phyloP scores from a whole-genome alignment of 2,113 vertebrate species.

The Phoenicopterus ruber region DNA sequence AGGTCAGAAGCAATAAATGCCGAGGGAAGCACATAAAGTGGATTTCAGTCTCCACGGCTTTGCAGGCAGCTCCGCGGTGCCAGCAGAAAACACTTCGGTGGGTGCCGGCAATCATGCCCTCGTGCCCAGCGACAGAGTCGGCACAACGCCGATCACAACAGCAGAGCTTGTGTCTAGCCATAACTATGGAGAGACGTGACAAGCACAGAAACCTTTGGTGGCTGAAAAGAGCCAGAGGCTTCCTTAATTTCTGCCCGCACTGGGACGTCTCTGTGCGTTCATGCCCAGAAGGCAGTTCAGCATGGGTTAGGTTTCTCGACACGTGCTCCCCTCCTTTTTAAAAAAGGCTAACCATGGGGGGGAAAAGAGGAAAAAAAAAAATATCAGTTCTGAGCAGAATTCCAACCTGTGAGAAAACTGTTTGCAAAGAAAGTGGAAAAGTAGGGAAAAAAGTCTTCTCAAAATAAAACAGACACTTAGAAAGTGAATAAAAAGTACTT shows the following conservation, averaged over 20 bases:
- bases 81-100: neutral
- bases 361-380: too few relatives aligned
- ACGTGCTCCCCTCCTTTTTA: neutral
- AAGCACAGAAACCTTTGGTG: neutral
- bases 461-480: neutral
- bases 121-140: neutral
- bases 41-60: neutral
- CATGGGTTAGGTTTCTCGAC: neutral
- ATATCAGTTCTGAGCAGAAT: neutral
- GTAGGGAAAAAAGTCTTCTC: neutral
- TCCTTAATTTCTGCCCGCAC: neutral
- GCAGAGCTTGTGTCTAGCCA: neutral
- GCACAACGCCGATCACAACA: accelerated
- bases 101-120: neutral
- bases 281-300: neutral
- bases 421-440: neutral
- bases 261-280: neutral
- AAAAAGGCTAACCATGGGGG: neutral
- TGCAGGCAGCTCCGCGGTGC: neutral
- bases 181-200: neutral
- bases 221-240: neutral
- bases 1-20: neutral
- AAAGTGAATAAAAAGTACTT: neutral
- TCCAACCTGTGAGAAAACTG: neutral
- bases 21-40: neutral